Base-by-base conservation (phyloP, 1,140 invertebrate species). In the Eriocheir sinensis region DNA sequence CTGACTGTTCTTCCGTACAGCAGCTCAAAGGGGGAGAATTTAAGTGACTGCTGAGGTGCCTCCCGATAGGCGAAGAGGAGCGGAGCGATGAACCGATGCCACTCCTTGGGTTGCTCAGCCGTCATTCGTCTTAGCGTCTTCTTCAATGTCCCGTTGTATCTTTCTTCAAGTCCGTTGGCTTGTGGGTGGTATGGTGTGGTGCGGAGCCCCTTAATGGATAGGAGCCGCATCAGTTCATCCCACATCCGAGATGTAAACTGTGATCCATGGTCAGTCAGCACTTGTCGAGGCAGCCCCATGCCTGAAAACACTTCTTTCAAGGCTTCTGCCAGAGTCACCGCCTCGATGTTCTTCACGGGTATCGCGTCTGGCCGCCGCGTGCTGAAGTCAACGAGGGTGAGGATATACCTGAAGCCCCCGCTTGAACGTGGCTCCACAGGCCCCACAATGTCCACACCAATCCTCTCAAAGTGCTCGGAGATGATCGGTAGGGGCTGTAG, bases 331-430 rank as follows among this genome's bases (percentile, higher is more conserved):
- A 89, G 30, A 4, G 27, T 89, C 15, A 40, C 3, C 15, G 15
- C 86, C 30, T 44, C 86, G 9, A 89, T 89, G 27, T 44, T 89
- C 32, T 30, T 9, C 86, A 36, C 4, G 30, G 12, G 8, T 15
- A 89, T 2, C 17, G 86, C 86, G 32, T 89, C 40, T 34, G 38
- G 38, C 86, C 86, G 38, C 99, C 98, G 15, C 99, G 99, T 0
- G 99, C 99, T 97, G 99, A 99, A 96, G 99, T 99, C 96, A 98
- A 98, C 0, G 99, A 99, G 96, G 96, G 97, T 1, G 99, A 99
- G 99, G 99, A 38, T 98, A 99, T 97, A 98, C 98, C 17, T 99
- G 98, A 96, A 98, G 9, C 38, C 38, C 9, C 15, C 86, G 36
- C 40, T 32, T 34, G 3, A 2, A 21, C 2, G 86, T 32, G 40